Evolutionary conservation across 1,140 invertebrate genomes (phyloP).

Genomic region (Drosophila navojoa): DNA sequence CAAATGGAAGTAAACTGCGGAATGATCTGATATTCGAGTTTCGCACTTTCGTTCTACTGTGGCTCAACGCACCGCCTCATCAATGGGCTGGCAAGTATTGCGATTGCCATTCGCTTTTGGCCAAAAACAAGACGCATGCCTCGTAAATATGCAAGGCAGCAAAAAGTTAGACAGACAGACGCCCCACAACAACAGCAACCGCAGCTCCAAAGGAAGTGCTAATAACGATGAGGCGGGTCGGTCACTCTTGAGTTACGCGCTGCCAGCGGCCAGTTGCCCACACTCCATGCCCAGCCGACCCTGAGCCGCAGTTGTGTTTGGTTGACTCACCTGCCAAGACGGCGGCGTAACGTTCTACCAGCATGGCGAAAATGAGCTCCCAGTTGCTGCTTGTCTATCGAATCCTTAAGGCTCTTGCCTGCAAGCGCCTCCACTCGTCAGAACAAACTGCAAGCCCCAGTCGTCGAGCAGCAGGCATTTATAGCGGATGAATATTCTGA

Average conservation of each 20-base stretch:
- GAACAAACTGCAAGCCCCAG: slow-evolving; percentile 50
- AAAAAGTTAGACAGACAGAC: slow-evolving; percentile 81
- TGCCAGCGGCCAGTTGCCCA: slow-evolving; percentile 38
- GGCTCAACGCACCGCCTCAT: slow-evolving; percentile 63
- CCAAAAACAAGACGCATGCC: slow-evolving; percentile 69
- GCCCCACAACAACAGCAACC: slow-evolving; percentile 49
- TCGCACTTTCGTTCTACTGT: slow-evolving; percentile 38
- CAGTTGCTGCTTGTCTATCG: not conserved
- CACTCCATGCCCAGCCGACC: slow-evolving; percentile 25
- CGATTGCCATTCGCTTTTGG: slow-evolving; percentile 41
- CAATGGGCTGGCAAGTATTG: slow-evolving; percentile 67
- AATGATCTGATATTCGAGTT: not conserved
- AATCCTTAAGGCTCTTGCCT: slow-evolving; percentile 36
- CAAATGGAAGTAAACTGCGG: not conserved
- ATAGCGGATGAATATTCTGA: slow-evolving; percentile 53
- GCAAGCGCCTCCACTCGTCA: slow-evolving; percentile 34
- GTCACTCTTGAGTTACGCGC: slow-evolving; percentile 71
- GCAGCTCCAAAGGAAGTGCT: slow-evolving; percentile 69
- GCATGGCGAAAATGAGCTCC: slow-evolving; percentile 27
- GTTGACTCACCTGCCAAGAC: slow-evolving; percentile 66
- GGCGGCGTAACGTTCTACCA: slow-evolving; percentile 34
- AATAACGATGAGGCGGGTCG: slow-evolving; percentile 70
- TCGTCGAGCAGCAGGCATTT: slow-evolving; percentile 52
- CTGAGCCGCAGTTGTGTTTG: slow-evolving; percentile 41
- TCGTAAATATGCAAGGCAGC: slow-evolving; percentile 80